phyloP scores from a whole-genome alignment of 1,140 invertebrate genomes.

The Conus betulinus region DNA sequence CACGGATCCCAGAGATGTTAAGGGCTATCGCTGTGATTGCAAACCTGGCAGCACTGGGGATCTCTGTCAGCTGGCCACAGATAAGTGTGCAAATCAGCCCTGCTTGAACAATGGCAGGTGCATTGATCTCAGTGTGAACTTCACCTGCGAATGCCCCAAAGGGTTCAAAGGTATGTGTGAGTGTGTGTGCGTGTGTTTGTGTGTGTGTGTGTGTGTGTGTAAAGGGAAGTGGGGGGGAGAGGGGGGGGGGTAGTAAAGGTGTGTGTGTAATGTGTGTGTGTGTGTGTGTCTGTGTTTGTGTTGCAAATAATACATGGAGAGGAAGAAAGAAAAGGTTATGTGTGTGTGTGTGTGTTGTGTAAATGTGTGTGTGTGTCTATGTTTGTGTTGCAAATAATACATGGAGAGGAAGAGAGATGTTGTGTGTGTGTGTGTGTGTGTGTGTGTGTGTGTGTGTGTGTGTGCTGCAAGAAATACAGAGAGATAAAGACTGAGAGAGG shows the following conservation, averaged over 20 bases:
- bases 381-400: too few relatives aligned
- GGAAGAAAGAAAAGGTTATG: too few relatives aligned
- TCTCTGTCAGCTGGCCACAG: constrained; percentile 35
- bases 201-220: constrained; percentile 32
- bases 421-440: not conserved
- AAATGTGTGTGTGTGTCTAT: not conserved
- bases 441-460: not conserved
- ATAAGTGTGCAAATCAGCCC: constrained; percentile 43
- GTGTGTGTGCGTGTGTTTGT: not conserved
- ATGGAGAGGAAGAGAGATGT: too few relatives aligned
- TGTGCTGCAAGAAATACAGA: too few relatives aligned
- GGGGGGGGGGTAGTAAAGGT: not conserved
- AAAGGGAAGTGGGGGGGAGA: not conserved
- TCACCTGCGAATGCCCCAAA: constrained; percentile 92
- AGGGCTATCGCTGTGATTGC: constrained; percentile 5
- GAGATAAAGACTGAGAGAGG: too few relatives aligned
- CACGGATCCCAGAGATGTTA: not conserved
- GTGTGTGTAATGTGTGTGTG: not conserved
- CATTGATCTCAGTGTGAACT: constrained; percentile 93
- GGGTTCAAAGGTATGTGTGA: constrained; percentile 80
- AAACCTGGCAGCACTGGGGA: constrained; percentile 37
- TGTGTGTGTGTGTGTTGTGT: not conserved
- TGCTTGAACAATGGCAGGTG: constrained; percentile 77
- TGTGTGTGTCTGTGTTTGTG: not conserved
- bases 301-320: too few relatives aligned